phyloP scores from a whole-genome alignment of 2,888 invertebrate genomes.

The Dolichopus griseipennis region DNA sequence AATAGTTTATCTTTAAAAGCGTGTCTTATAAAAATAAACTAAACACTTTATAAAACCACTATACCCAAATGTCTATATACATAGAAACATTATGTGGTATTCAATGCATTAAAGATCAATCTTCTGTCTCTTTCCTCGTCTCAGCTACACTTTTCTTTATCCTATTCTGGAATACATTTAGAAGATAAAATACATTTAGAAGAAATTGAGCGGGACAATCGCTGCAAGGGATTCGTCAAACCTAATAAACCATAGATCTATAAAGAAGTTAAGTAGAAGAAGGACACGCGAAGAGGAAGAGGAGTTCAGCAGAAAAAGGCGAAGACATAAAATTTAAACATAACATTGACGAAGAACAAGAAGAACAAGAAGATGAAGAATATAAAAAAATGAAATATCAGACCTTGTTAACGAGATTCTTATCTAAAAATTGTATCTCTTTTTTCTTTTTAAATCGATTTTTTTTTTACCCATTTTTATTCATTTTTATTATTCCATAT shows the following conservation, averaged over 20 bases:
- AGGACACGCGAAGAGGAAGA: too few relatives aligned
- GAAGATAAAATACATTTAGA: too few relatives aligned
- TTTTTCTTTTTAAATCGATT: background rate
- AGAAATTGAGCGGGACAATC: too few relatives aligned
- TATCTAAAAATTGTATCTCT: background rate
- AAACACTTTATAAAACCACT: background rate
- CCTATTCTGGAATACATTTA: too few relatives aligned
- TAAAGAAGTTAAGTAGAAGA: too few relatives aligned
- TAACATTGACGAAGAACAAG: background rate
- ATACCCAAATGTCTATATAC: background rate
- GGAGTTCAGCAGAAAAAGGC: too few relatives aligned
- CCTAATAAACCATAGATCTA: too few relatives aligned
- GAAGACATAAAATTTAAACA: background rate
- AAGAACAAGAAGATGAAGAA: background rate
- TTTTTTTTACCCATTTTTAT: background rate
- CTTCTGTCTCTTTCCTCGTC: too few relatives aligned
- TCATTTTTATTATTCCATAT: background rate
- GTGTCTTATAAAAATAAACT: background rate
- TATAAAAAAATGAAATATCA: background rate
- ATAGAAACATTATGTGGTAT: too few relatives aligned
- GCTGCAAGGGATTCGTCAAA: too few relatives aligned
- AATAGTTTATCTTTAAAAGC: background rate
- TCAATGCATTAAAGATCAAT: too few relatives aligned
- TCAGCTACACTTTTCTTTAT: too few relatives aligned
- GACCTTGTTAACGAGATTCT: conserved; percentile 6